phyloP scores from a whole-genome alignment of 2,888 invertebrate genomes.

The Plagodis pulveraria region DNA sequence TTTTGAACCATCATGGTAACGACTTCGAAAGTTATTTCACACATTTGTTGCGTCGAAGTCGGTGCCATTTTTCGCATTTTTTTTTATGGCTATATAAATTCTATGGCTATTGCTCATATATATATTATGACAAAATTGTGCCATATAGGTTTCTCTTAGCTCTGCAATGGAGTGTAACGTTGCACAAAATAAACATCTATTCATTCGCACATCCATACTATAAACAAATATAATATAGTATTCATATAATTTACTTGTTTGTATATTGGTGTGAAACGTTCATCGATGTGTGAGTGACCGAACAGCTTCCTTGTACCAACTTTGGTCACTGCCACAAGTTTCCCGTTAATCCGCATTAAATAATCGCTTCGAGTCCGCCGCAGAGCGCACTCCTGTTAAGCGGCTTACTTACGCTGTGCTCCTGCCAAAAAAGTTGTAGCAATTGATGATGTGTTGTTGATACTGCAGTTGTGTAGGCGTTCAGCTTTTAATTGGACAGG shows the following conservation, averaged over 20 bases:
- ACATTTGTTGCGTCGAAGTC: too few relatives aligned
- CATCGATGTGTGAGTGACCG: neutral
- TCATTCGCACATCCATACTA: neutral
- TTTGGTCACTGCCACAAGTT: neutral
- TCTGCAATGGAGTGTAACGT: too few relatives aligned
- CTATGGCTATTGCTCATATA: too few relatives aligned
- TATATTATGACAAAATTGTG: too few relatives aligned
- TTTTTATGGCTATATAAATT: too few relatives aligned
- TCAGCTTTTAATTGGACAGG: neutral
- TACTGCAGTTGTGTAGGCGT: conserved; percentile 13
- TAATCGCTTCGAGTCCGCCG: conserved; percentile 17
- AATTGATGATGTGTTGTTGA: conserved; percentile 5
- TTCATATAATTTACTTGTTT: neutral
- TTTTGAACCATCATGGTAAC: too few relatives aligned
- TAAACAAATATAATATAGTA: neutral
- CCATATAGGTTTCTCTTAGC: too few relatives aligned
- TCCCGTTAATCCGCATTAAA: conserved; percentile 22
- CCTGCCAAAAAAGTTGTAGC: conserved; percentile 29
- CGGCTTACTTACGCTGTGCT: conserved; percentile 15
- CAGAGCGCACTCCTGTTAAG: conserved; percentile 12
- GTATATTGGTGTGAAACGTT: neutral
- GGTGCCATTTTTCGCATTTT: too few relatives aligned
- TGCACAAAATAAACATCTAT: too few relatives aligned
- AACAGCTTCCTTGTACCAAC: neutral
- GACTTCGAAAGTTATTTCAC: too few relatives aligned